phyloP scores from a whole-genome alignment of 1,140 invertebrate species.

The Battus philenor region DNA sequence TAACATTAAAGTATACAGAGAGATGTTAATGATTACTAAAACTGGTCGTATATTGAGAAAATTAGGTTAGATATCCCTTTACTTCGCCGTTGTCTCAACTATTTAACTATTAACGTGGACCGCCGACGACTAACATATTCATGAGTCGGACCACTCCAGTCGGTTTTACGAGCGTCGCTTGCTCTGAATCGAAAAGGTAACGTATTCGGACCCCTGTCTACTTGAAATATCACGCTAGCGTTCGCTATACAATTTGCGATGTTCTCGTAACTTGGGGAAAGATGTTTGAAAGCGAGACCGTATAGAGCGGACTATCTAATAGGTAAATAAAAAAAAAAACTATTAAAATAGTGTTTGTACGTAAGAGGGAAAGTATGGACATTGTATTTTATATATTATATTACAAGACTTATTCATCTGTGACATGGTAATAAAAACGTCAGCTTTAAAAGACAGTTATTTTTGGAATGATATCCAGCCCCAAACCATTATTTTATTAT shows the following conservation, averaged over 20 bases:
- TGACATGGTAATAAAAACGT: too few species aligned
- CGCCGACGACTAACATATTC: constrained; percentile 60
- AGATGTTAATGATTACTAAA: constrained; percentile 1
- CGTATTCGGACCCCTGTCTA: constrained; percentile 36
- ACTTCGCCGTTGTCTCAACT: constrained; percentile 38
- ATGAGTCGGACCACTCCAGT: constrained; percentile 54
- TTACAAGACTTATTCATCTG: too few species aligned
- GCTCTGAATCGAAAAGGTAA: constrained; percentile 56
- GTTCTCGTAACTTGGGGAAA: constrained; percentile 27
- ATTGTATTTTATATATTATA: too few species aligned
- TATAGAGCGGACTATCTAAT: constrained; percentile 10
- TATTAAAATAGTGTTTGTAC: neutral
- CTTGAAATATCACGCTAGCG: constrained; percentile 46
- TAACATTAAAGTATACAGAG: neutral
- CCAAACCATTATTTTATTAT: too few species aligned
- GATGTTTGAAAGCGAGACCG: constrained; percentile 22
- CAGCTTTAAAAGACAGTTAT: too few species aligned
- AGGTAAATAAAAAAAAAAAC: neutral
- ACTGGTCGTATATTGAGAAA: constrained; percentile 14
- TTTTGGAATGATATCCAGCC: too few species aligned
- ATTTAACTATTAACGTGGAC: constrained; percentile 65
- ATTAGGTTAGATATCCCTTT: constrained; percentile 31
- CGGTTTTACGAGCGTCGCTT: constrained; percentile 55
- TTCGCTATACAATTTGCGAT: constrained; percentile 49
- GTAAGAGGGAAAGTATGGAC: too few species aligned